Base-by-base conservation (phyloP, 2,888 invertebrate species). In the Synanthedon vespiformis region DNA sequence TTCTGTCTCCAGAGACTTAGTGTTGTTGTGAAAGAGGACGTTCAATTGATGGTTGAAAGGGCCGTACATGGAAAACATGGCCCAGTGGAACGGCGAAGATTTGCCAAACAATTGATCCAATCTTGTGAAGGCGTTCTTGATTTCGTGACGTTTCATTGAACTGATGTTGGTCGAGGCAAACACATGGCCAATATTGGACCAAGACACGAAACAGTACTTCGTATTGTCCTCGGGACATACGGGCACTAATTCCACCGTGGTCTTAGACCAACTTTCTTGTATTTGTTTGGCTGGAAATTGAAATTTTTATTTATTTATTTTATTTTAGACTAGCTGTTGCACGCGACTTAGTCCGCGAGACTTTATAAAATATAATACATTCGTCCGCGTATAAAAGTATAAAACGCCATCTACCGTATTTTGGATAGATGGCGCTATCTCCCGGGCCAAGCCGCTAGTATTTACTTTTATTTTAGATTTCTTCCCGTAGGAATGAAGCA, bases 41-140 rank as follows among this genome's bases (percentile, higher is more conserved):
- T 93, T 87, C 18, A 78, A 77, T 56, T 88, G 74, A 44, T 89
- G 90, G 58, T 94, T 92, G 62, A 89, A 94, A 0, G 89, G 74
- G 0, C 92, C 93, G 58, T 91, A 94, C 77, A 95, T 83, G 0
- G 91, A 89, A 61, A 94, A 93, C 57, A 92, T 89, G 0, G 89
- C 88, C 0, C 89, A 91, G 13, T 89, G 88, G 63, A 83, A 82
- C 1, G 80, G 77, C 10, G 75, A 72, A 51, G 85, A 86, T 66
- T 89, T 89, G 48, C 94, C 94, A 70, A 94, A 94, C 40, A 92
- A 73, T 60, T 89, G 86, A 67, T 94, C 93, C 64, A 94, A 82
- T 59, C 91, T 90, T 12, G 92, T 84, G 44, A 95, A 88, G 0
- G 93, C 90, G 58, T 93, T 91, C 54, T 91, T 85, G 1, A 93